A percentile compares a stretch with the other conserved stretches of the same genome.
Evolutionary conservation across 2,113 vertebrate species (phyloP).

Genomic region (Rana temporaria): DNA sequence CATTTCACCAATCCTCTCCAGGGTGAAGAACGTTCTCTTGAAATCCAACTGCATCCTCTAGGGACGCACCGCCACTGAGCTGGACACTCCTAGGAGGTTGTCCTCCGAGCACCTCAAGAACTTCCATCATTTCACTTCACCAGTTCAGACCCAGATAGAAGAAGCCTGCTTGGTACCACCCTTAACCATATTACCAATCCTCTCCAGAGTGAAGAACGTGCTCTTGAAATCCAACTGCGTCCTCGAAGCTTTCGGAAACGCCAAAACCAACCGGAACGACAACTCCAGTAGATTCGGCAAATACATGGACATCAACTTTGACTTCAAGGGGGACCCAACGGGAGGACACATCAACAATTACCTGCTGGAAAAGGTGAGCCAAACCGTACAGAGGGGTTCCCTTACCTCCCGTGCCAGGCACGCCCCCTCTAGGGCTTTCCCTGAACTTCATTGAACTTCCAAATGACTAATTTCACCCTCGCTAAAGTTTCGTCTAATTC

Average conservation of each 20-base stretch:
- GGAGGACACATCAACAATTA: conserved; percentile 96
- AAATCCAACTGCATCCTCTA: conserved; percentile 89
- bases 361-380: conserved; percentile 89
- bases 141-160: too few relatives aligned
- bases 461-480: too few relatives aligned
- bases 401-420: too few relatives aligned
- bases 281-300: conserved; percentile 96
- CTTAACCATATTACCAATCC: not conserved
- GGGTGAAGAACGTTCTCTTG: too few relatives aligned
- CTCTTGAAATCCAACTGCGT: conserved; percentile 93
- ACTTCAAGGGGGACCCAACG: conserved; percentile 91
- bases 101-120: not conserved
- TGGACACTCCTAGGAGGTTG: too few relatives aligned
- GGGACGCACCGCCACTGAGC: not conserved
- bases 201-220: conserved; percentile 86
- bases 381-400: not conserved
- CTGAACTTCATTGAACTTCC: too few relatives aligned
- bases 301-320: conserved; percentile 98
- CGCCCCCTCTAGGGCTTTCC: too few relatives aligned
- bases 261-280: conserved; percentile 94
- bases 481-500: too few relatives aligned
- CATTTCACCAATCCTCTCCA: too few relatives aligned
- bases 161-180: not conserved
- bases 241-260: conserved; percentile 92
- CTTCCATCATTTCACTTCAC: too few relatives aligned